Evolutionary conservation across 2,113 vertebrate species (phyloP).

Genomic region (Lagopus muta): DNA sequence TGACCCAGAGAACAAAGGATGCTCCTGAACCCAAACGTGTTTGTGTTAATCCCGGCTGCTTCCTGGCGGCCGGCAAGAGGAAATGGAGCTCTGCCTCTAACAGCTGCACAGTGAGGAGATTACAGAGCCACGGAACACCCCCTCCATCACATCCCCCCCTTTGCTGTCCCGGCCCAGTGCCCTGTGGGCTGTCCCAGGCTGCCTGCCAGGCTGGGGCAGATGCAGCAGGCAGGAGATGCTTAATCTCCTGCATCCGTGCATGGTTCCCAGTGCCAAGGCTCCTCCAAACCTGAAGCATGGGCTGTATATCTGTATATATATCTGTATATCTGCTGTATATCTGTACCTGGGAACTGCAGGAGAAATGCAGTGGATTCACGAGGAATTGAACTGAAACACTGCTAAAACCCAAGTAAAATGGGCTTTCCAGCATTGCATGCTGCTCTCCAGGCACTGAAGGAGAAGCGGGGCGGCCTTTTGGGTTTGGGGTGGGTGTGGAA

Average conservation of each 20-base stretch:
- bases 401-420: background rate
- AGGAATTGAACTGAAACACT: background rate
- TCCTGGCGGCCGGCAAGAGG: constrained; percentile 50
- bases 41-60: constrained; percentile 57
- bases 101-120: constrained; percentile 68
- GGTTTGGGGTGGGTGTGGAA: background rate
- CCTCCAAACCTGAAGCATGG: accelerated
- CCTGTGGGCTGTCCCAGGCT: constrained; percentile 42
- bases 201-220: constrained; percentile 52
- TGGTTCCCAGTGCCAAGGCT: accelerated
- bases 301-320: background rate
- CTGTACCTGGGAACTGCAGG: background rate
- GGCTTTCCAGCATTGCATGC: background rate
- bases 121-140: constrained; percentile 50
- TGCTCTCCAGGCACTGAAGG: background rate
- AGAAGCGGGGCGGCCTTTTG: background rate
- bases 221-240: constrained; percentile 41
- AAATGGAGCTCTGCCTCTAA: constrained; percentile 42
- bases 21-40: constrained; percentile 64
- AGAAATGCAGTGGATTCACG: accelerated
- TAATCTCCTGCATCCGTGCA: background rate
- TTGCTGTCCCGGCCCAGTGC: accelerated
- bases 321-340: too few relatives aligned
- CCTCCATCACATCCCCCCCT: constrained; percentile 66
- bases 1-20: constrained; percentile 68